Percentiles rank a stretch among this genome's conserved stretches.
These are phyloP conservation scores for Hirtodrosophila trivittata DNA, from an alignment of 2,888 invertebrate genomes.

Conservation along the genomic window DNA sequence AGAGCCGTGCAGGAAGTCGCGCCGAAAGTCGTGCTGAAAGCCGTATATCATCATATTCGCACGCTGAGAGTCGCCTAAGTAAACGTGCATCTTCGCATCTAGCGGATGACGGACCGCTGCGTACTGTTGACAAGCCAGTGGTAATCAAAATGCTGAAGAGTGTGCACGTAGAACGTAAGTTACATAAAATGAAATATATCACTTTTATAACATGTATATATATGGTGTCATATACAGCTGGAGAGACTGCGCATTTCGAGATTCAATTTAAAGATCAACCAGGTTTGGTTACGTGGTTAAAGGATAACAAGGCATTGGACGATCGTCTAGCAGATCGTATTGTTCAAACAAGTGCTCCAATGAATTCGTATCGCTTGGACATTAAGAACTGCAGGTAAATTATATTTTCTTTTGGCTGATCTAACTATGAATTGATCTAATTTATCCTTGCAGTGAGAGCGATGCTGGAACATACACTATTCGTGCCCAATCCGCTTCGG, in stretches of 20 bases:
- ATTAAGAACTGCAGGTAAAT: constrained; percentile 87
- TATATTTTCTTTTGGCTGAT: neutral
- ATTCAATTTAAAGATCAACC: constrained; percentile 88
- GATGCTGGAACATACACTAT: constrained; percentile 97
- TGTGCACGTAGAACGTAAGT: constrained; percentile 92
- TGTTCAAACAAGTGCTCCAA: constrained; percentile 86
- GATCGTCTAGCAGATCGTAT: constrained; percentile 91
- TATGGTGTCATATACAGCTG: constrained; percentile 85
- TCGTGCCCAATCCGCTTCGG: constrained; percentile 91
- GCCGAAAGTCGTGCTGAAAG: constrained; percentile 58
- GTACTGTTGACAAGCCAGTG: constrained; percentile 87
- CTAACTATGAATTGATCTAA: neutral
- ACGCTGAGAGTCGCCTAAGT: constrained; percentile 48
- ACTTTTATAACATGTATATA: neutral
- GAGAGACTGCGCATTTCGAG: constrained; percentile 92
- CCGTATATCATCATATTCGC: constrained; percentile 56
- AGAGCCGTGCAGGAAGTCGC: constrained; percentile 67
- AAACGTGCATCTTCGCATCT: constrained; percentile 51
- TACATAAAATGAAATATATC: constrained; percentile 7
- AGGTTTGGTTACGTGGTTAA: constrained; percentile 91
- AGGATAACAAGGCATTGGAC: constrained; percentile 92
- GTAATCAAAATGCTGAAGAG: constrained; percentile 91
- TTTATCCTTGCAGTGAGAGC: constrained; percentile 84
- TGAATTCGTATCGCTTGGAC: constrained; percentile 88
- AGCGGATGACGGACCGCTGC: constrained; percentile 60